A percentile compares a stretch with the other conserved stretches of the same genome.
Evolutionary conservation across 2,888 invertebrate genomes (phyloP).

Genomic region (Drosophila eohydei): DNA sequence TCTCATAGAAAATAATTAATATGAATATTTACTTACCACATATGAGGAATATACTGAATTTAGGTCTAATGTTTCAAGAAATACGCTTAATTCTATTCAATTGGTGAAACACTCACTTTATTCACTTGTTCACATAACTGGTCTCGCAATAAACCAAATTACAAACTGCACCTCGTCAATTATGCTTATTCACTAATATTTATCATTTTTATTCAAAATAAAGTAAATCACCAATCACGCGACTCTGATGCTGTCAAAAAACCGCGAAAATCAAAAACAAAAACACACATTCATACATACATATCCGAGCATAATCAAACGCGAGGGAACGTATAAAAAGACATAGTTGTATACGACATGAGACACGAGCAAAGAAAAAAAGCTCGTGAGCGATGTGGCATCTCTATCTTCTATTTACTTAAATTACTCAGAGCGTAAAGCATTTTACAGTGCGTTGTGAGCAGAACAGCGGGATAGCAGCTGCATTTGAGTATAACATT

Average conservation of each 20-base stretch:
- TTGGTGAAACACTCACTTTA: too few relatives aligned
- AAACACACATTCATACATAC: not conserved
- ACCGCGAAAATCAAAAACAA: not conserved
- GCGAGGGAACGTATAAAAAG: not conserved
- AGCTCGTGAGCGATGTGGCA: not conserved
- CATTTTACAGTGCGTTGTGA: conserved; percentile 20
- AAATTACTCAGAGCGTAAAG: conserved; percentile 1
- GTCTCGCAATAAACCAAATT: not conserved
- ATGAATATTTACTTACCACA: not conserved
- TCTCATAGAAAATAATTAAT: not conserved
- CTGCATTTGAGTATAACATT: conserved; percentile 37
- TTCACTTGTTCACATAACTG: not conserved
- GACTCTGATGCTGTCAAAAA: not conserved
- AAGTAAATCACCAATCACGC: not conserved
- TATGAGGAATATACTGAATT: not conserved
- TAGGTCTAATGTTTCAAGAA: not conserved
- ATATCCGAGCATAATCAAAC: not conserved
- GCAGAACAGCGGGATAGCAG: conserved; percentile 15
- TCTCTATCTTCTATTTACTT: not conserved
- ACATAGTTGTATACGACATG: not conserved
- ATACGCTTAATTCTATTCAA: not conserved
- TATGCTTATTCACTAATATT: not conserved
- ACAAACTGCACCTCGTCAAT: not conserved
- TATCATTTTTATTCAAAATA: not conserved
- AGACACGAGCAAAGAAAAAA: not conserved